Evolutionary conservation across 1,140 invertebrate genomes (phyloP).

Genomic region (Babylonia areolata): DNA sequence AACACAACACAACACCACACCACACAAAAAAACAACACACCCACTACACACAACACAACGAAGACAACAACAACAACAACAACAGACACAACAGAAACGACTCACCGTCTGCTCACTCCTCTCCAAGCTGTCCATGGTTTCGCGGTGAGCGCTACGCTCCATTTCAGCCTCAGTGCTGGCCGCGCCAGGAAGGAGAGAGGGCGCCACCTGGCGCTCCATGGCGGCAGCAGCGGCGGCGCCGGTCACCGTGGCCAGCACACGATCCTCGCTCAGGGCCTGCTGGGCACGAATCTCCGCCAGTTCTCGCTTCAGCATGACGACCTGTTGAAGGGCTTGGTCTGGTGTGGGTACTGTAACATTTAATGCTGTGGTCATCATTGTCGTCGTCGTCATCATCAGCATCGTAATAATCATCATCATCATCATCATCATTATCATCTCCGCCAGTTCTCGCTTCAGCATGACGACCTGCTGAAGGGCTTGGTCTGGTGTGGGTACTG

Average conservation of each 20-base stretch:
- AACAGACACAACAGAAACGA: no score
- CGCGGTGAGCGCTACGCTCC: conserved; percentile 73
- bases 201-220: conserved; percentile 63
- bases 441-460: conserved; percentile 74
- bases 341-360: conserved; percentile 69
- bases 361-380: no score
- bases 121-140: conserved; percentile 73
- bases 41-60: no score
- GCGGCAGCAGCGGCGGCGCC: no score
- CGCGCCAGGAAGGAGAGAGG: conserved; percentile 56
- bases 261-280: conserved; percentile 67
- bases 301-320: conserved; percentile 74
- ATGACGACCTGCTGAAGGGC: conserved; percentile 73
- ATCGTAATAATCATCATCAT: conserved; percentile 72
- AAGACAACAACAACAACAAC: no score
- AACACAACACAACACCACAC: no score
- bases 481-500: conserved; percentile 70
- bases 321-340: conserved; percentile 74
- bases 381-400: no score
- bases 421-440: conserved; percentile 72
- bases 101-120: conserved; percentile 73
- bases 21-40: no score
- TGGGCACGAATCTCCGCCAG: conserved; percentile 73
- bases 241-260: conserved; percentile 51
- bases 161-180: conserved; percentile 69